Conservation (phyloP, 2,888 invertebrate species). For the Philonicus albiceps region DNA sequence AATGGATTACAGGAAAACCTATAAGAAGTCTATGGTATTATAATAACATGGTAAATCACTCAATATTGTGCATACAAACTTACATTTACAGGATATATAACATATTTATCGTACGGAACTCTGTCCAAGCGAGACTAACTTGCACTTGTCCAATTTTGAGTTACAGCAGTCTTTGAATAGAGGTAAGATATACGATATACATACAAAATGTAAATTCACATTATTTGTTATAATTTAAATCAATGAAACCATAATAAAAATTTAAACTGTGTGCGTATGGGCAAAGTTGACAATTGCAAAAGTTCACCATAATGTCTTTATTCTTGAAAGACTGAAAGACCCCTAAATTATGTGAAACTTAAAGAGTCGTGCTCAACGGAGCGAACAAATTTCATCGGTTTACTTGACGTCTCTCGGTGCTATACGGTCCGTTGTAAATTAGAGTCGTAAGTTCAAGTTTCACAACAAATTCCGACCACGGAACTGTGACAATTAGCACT, state of each 20-base stretch:
- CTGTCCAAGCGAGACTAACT: too few species aligned
- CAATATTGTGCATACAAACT: too few species aligned
- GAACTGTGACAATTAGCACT: neutral
- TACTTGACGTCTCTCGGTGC: neutral
- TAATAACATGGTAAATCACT: too few species aligned
- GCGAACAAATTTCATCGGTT: neutral
- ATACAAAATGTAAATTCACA: too few species aligned
- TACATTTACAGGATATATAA: too few species aligned
- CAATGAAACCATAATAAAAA: neutral
- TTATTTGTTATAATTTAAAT: neutral
- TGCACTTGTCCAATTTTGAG: too few species aligned
- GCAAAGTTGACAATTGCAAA: neutral
- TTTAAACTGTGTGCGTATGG: neutral
- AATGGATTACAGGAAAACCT: too few species aligned
- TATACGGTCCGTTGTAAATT: neutral
- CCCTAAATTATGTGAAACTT: neutral
- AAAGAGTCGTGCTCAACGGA: neutral
- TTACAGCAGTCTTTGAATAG: too few species aligned
- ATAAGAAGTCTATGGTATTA: too few species aligned
- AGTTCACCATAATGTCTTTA: neutral
- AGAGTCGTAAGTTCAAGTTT: neutral
- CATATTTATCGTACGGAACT: too few species aligned
- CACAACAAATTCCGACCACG: neutral
- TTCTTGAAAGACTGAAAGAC: neutral
- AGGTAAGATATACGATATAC: too few species aligned